Conservation (phyloP, 2,113 vertebrate species). For the Helogale parvula region DNA sequence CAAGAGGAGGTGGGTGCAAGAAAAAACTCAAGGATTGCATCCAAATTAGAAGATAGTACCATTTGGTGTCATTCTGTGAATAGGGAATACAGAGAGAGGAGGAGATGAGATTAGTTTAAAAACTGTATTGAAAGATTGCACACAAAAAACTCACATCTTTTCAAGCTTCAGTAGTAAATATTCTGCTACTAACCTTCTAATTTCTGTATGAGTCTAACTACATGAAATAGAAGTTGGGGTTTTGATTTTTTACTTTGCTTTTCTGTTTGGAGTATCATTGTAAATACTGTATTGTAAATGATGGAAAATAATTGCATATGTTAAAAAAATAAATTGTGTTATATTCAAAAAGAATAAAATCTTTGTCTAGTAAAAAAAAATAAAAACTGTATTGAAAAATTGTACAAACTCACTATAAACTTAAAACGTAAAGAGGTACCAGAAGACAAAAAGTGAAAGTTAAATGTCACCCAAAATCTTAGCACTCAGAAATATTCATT, state of each 20-base stretch:
- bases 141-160: not conserved
- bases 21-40: not conserved
- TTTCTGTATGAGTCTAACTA: no score
- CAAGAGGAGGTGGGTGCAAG: not conserved
- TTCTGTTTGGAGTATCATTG: no score
- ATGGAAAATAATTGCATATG: no score
- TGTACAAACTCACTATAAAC: not conserved
- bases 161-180: no score
- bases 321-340: no score
- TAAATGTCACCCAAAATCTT: not conserved
- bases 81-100: not conserved
- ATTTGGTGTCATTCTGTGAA: not conserved
- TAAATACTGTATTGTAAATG: no score
- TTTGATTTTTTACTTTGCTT: no score
- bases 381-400: not conserved
- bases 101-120: not conserved
- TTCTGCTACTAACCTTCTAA: no score
- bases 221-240: no score
- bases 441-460: not conserved
- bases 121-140: not conserved
- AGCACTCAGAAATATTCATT: not conserved
- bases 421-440: not conserved
- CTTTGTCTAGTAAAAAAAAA: no score
- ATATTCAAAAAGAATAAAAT: no score
- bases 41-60: not conserved